A percentile compares a stretch with the other conserved stretches of the same genome.
Conservation (phyloP, 2,113 vertebrate species). For the Boleophthalmus pectinirostris region DNA sequence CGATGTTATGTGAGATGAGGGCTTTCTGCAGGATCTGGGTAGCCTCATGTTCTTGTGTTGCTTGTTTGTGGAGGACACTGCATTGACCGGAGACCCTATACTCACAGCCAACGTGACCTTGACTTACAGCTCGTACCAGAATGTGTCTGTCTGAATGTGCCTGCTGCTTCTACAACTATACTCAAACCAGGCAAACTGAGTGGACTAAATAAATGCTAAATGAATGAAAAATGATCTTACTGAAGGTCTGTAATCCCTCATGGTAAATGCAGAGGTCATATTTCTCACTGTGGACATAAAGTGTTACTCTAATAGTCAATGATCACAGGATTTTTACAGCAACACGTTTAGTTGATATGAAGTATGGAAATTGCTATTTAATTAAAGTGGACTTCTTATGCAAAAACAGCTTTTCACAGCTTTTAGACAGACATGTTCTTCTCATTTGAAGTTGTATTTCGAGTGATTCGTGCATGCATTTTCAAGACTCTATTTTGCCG, state of each 20-base stretch:
- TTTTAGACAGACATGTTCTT: no score
- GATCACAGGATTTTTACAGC: background rate
- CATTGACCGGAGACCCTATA: constrained; percentile 8
- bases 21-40: background rate
- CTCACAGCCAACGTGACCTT: background rate
- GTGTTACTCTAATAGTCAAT: background rate
- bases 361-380: no score
- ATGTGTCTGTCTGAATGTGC: background rate
- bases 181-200: background rate
- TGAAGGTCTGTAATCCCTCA: background rate
- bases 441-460: no score
- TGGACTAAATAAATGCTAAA: background rate
- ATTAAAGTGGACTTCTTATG: no score
- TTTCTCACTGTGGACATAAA: background rate
- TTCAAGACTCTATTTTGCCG: no score
- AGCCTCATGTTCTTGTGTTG: background rate
- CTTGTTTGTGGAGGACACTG: background rate
- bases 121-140: background rate
- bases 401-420: no score
- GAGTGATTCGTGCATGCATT: no score
- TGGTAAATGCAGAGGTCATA: background rate
- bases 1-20: constrained; percentile 19
- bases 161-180: background rate
- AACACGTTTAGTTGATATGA: no score
- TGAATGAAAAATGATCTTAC: background rate